Evolutionary conservation across 2,888 invertebrate species (phyloP), one percentile per base, ranked within the genome.

Genomic region (Spialia ferax): DNA sequence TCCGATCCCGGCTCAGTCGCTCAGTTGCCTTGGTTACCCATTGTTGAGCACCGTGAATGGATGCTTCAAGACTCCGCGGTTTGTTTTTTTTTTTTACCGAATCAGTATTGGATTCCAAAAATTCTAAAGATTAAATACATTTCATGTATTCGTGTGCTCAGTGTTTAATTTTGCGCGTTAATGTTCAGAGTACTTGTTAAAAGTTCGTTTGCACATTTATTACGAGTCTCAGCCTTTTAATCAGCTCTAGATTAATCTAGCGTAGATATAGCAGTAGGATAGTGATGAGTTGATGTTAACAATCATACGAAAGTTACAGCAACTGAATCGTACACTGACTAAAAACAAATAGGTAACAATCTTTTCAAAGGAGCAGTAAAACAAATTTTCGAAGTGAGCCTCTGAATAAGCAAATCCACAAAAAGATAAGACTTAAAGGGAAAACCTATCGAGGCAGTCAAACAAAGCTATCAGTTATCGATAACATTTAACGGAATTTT

Each of bases 401-500:
- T 60, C 29, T 61, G 32, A 54, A 67, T 67, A 32, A 61, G 54
- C 66, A 67, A 61, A 55, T 60, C 60, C 48, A 55, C 55, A 52
- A 55, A 67, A 55, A 67, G 67, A 67, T 67, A 67, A 67, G 61
- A 35, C 55, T 55, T 72, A 75, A 76, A 73, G 75, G 74, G 73
- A 74, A 67, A 76, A 75, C 70, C 75, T 73, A 71, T 71, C 61
- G 71, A 63, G 70, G 55, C 69, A 70, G 70, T 70, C 75, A 75
- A 76, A 76, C 75, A 75, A 52, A 71, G 62, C 72, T 75, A 76
- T 77, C 76, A 71, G 69, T 45, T 62, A 67, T 67, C 67, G 73
- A 75, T 76, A 75, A 59, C 63, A 65, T 63, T 67, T 69, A 70
- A 71, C 71, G 71, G 70, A 69, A 67, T 67, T 38, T 67, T 61